These are phyloP conservation scores for Pseudopleuronectes americanus DNA, from an alignment of 2,797 vertebrate species.

Conservation along the genomic window DNA sequence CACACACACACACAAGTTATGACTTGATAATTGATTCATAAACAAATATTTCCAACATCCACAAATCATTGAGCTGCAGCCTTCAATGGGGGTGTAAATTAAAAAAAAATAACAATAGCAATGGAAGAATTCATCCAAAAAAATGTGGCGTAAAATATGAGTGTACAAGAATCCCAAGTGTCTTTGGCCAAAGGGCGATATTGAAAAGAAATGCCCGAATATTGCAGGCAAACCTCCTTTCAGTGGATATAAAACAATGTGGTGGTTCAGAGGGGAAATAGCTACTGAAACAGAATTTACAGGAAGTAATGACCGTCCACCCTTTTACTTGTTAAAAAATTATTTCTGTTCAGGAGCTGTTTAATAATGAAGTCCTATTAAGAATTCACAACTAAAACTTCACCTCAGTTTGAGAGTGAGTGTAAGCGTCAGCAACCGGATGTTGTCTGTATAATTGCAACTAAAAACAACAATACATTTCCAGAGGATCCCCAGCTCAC, in stretches of 20 bases:
- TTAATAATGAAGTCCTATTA: conserved; percentile 54
- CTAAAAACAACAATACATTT: too few species aligned
- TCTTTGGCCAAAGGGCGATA: background rate
- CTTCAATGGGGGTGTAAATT: too few species aligned
- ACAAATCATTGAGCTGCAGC: conserved; percentile 25
- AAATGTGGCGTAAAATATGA: background rate
- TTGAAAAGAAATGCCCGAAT: conserved; percentile 15
- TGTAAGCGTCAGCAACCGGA: too few species aligned
- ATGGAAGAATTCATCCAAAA: conserved; percentile 12
- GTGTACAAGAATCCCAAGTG: background rate
- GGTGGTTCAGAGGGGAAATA: conserved; percentile 5
- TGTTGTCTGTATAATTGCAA: too few species aligned
- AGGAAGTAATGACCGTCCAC: conserved; percentile 24
- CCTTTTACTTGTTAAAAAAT: conserved; percentile 34
- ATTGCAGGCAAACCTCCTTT: background rate
- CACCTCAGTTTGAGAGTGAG: background rate
- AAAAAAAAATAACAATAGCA: background rate
- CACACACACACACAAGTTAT: too few species aligned
- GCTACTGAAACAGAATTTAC: conserved; percentile 17
- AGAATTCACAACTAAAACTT: conserved; percentile 25
- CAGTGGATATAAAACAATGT: conserved; percentile 24
- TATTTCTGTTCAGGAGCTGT: conserved; percentile 28
- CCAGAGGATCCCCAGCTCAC: too few species aligned
- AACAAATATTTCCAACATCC: conserved; percentile 23
- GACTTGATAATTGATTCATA: background rate